A percentile compares a stretch with the other conserved stretches of the same genome.
phyloP scores from a whole-genome alignment of 2,113 vertebrate genomes.

The Sinocyclocheilus grahami region DNA sequence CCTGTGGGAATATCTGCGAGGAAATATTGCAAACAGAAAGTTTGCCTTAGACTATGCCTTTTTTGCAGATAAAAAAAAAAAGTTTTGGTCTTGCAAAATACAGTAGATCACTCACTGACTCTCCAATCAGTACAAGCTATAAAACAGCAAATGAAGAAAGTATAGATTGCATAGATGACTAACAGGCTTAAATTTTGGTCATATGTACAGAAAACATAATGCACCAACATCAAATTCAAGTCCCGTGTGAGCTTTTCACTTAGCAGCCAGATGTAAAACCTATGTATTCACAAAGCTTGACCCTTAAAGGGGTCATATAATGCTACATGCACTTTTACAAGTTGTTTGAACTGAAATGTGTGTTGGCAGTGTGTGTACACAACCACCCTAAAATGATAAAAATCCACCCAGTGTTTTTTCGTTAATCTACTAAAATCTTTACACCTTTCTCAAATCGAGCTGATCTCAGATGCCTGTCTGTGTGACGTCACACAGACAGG shows the following conservation, averaged over 20 bases:
- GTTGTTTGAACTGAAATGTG: no score
- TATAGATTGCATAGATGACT: not conserved
- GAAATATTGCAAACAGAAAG: slow-evolving; percentile 67
- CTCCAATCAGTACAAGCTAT: not conserved
- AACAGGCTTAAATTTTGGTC: not conserved
- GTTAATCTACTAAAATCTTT: no score
- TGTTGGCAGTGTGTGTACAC: no score
- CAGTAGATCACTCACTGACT: not conserved
- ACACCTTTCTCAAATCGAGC: no score
- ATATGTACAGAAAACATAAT: not conserved
- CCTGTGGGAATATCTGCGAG: slow-evolving; percentile 65
- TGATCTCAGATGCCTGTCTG: no score
- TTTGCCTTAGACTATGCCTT: slow-evolving; percentile 53
- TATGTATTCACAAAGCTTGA: not conserved
- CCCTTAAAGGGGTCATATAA: no score
- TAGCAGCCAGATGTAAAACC: not conserved
- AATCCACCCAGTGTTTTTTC: no score
- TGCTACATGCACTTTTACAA: no score
- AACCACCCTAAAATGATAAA: no score
- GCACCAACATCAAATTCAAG: not conserved
- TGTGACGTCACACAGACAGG: no score
- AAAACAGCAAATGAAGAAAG: not conserved
- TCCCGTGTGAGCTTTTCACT: not conserved
- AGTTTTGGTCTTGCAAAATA: not conserved
- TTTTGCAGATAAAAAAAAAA: slow-evolving; percentile 21